Evolutionary conservation across 2,797 vertebrate species (phyloP).

Genomic region (Numenius phaeopus): DNA sequence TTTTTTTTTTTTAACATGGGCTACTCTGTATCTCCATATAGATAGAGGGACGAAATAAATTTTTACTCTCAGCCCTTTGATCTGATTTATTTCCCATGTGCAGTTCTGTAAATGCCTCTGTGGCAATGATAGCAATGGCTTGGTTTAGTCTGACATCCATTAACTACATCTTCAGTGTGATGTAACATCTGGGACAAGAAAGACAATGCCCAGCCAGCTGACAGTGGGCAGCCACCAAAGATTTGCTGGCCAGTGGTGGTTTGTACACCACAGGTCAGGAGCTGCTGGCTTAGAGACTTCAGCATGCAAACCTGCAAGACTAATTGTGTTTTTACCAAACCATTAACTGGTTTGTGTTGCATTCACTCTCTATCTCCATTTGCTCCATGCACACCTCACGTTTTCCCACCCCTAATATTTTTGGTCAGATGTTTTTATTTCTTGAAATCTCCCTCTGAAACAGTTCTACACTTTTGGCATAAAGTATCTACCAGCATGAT

Average conservation of each 20-base stretch:
- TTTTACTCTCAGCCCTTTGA: background rate
- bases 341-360: background rate
- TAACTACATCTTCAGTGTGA: background rate
- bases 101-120: background rate
- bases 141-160: constrained; percentile 5
- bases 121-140: background rate
- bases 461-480: background rate
- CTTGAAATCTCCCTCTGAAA: background rate
- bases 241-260: background rate
- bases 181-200: constrained; percentile 5
- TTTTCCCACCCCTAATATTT: background rate
- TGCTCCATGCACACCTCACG: background rate
- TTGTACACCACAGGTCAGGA: background rate
- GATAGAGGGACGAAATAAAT: background rate
- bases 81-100: background rate
- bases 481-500: background rate
- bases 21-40: background rate
- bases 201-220: background rate
- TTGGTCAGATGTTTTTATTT: background rate
- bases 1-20: background rate
- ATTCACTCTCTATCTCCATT: background rate
- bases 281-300: background rate
- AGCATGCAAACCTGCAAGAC: background rate
- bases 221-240: background rate
- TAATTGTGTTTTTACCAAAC: background rate